Evolutionary conservation across 2,113 vertebrate species (phyloP).

Genomic region (Miniopterus natalensis): DNA sequence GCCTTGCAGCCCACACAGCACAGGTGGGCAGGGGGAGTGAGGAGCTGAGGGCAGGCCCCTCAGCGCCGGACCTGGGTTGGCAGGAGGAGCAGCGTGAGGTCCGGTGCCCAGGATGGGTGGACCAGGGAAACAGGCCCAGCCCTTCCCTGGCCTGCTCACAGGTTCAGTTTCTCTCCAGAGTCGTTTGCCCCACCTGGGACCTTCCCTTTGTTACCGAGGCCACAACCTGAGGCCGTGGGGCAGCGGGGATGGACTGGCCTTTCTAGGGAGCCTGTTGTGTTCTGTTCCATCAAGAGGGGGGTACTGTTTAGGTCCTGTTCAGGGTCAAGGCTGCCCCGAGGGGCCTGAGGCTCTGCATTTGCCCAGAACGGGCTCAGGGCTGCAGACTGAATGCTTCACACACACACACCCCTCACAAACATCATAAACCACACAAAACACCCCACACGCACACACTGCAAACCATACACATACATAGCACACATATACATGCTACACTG

Average conservation of each 20-base stretch:
- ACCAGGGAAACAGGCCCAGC: not conserved
- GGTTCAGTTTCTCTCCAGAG: not conserved
- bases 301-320: not conserved
- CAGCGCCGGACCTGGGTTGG: not conserved
- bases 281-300: not conserved
- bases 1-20: not conserved
- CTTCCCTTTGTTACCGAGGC: not conserved
- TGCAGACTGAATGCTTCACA: not conserved
- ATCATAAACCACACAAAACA: not conserved
- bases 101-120: not conserved
- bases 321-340: not conserved
- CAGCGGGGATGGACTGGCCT: not conserved
- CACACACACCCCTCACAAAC: not conserved
- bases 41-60: not conserved
- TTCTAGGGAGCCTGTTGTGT: not conserved
- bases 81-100: not conserved
- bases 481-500: too few species aligned
- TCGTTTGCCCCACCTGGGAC: too few species aligned
- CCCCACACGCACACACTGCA: not conserved
- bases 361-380: not conserved
- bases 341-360: not conserved
- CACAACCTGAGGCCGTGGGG: not conserved
- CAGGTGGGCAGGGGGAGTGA: not conserved
- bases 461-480: not conserved
- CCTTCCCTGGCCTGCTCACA: rapidly evolving